Percentiles rank a stretch among this genome's conserved stretches.
Conservation (phyloP, 2,888 invertebrate species). For the Drosophila meridionalis region DNA sequence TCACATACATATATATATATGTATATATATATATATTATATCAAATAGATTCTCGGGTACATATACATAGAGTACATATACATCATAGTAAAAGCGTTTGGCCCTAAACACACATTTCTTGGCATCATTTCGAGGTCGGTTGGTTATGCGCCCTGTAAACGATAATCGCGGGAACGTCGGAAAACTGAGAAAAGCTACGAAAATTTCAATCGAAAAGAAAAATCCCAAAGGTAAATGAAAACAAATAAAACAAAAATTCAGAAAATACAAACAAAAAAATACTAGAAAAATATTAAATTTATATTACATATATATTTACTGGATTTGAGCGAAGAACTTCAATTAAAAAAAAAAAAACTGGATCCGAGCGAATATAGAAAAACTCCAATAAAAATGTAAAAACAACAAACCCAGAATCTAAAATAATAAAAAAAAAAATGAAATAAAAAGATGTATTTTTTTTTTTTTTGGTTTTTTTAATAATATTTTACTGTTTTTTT, state of each 20-base stretch:
- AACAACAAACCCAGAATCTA: neutral
- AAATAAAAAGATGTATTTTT: constrained; percentile 30
- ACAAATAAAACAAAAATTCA: neutral
- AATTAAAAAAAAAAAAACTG: neutral
- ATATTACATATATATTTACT: too few species aligned
- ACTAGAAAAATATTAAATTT: too few species aligned
- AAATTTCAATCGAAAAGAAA: neutral
- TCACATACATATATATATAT: constrained; percentile 9
- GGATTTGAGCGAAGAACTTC: too few species aligned
- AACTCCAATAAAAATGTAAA: constrained; percentile 10
- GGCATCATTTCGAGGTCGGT: constrained; percentile 29
- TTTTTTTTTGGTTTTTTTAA: constrained; percentile 66
- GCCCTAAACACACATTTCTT: constrained; percentile 31
- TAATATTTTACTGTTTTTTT: constrained; percentile 77
- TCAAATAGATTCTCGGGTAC: constrained; percentile 1
- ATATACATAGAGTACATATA: neutral
- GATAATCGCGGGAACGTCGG: constrained; percentile 5
- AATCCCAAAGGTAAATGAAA: neutral
- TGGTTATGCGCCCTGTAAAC: constrained; percentile 1
- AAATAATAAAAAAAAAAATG: neutral
- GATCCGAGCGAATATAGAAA: neutral
- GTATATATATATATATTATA: constrained; percentile 1
- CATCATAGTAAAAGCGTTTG: constrained; percentile 35
- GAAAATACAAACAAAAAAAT: neutral
- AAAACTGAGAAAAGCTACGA: constrained; percentile 6